Conservation (phyloP, 2,888 invertebrate species). For the Apodemia duryi region DNA sequence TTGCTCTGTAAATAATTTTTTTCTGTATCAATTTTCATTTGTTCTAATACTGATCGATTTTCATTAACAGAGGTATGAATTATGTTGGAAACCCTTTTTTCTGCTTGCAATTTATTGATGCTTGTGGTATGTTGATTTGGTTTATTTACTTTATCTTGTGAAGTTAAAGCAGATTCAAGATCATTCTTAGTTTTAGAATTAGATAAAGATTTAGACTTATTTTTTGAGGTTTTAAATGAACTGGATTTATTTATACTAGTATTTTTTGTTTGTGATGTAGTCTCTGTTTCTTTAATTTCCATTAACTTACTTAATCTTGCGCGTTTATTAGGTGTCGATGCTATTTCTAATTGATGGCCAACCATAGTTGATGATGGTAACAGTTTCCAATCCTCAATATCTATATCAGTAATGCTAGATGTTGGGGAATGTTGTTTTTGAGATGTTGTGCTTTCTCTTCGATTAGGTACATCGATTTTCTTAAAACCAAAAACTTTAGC, state of each 20-base stretch:
- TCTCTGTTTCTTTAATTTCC: slow-evolving; percentile 41
- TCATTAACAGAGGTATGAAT: background rate
- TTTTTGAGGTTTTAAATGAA: slow-evolving; percentile 36
- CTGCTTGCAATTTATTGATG: background rate
- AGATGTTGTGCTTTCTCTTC: slow-evolving; percentile 34
- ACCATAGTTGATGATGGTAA: slow-evolving; percentile 71
- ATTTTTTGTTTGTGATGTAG: slow-evolving; percentile 24
- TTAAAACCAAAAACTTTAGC: slow-evolving; percentile 52
- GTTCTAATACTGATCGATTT: background rate
- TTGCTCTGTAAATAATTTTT: background rate
- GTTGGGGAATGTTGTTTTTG: slow-evolving; percentile 43
- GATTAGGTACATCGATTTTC: slow-evolving; percentile 37
- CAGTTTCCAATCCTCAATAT: slow-evolving; percentile 62
- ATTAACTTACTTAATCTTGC: slow-evolving; percentile 44
- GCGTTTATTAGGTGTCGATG: slow-evolving; percentile 45
- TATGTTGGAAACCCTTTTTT: background rate
- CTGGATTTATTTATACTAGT: slow-evolving; percentile 36
- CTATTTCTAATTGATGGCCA: slow-evolving; percentile 48
- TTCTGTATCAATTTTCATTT: background rate
- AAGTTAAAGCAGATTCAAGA: background rate
- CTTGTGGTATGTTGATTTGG: background rate
- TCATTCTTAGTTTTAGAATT: slow-evolving; percentile 7
- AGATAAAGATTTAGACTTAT: slow-evolving; percentile 33
- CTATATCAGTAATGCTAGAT: slow-evolving; percentile 55
- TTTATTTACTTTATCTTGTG: background rate